Evolutionary conservation across 2,797 vertebrate genomes (phyloP), one percentile per base, ranked within the genome.

Genomic region (Argya squamiceps): DNA sequence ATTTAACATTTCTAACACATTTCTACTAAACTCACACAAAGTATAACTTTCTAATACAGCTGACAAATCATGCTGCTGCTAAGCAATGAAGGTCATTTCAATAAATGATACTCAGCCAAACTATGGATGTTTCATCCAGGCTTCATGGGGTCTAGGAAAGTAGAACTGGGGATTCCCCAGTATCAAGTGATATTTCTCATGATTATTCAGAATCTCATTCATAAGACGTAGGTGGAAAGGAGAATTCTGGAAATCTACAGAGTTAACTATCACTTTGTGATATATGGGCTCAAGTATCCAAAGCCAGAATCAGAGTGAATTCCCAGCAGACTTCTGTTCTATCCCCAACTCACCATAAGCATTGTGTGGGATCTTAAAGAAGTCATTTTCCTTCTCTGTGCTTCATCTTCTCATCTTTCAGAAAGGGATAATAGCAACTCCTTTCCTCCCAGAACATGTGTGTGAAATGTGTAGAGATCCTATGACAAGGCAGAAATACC

Each of bases 1-100:
- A 94, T 70, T 96, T 95, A 95, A 93, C 79, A 73, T 95, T 97
- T 95, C 79, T 67, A 89, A 80, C n/a, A 85, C 90, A 96, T 88
- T 96, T 97, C 95, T 92, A 94, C 93, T 96, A 97, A 97, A 93
- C 70, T 95, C 92, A 89, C 88, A 92, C 78, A 87, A 97, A 97
- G 96, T 96, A 95, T 67, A 93, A 96, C 95, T 97, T 97, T 93
- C 96, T 96, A 95, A 97, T 92, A 70, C 37, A 95, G 70, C 76
- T 93, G 95, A 95, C 73, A 98, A 96, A 96, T 95, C 94, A 88
- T 97, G 96, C 93, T 91, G 89, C 96, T 97, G 89, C 93, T 93
- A 96, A 97, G 96, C 96, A 97, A 96, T 22, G 9, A 92, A 97
- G 79, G 88, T 97, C 92, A 95, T 92, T 96, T 85, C 84, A 92